A percentile compares a stretch with the other conserved stretches of the same genome.
These are phyloP conservation scores for Emydocephalus ijimae DNA, from an alignment of 2,113 vertebrate genomes.

Conservation along the genomic window DNA sequence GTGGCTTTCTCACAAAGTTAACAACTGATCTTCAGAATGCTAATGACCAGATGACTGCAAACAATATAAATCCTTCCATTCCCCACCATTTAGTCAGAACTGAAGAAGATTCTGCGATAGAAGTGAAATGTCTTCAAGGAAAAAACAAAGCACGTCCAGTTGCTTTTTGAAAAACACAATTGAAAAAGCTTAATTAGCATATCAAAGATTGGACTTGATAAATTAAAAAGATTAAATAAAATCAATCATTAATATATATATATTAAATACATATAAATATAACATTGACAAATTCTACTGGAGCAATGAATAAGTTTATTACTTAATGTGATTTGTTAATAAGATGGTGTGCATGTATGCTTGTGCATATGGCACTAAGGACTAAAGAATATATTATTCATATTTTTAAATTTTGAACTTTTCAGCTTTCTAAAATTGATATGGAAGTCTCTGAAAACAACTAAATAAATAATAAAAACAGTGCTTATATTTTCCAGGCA, in stretches of 20 bases:
- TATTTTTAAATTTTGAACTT: not conserved
- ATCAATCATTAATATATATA: conserved; percentile 36
- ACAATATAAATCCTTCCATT: too few species aligned
- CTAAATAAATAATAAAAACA: not conserved
- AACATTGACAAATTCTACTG: conserved; percentile 38
- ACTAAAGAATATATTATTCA: not conserved
- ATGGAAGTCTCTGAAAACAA: not conserved
- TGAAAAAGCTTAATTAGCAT: not conserved
- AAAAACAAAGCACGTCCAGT: too few species aligned
- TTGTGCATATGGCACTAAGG: not conserved
- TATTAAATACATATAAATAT: conserved; percentile 5
- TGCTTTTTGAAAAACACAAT: not conserved
- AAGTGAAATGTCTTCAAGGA: too few species aligned
- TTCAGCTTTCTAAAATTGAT: not conserved
- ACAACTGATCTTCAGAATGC: too few species aligned
- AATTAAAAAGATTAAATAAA: conserved; percentile 55
- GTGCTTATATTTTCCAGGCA: not conserved
- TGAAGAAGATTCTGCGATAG: too few species aligned
- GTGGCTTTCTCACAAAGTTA: too few species aligned
- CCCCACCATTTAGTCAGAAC: too few species aligned
- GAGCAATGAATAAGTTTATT: not conserved
- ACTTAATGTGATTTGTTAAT: not conserved
- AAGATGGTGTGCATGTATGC: not conserved
- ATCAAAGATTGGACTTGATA: conserved; percentile 24
- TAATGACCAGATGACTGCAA: too few species aligned